Evolutionary conservation across 2,797 vertebrate genomes (phyloP).

Genomic region (Enteromius fasciolatus): DNA sequence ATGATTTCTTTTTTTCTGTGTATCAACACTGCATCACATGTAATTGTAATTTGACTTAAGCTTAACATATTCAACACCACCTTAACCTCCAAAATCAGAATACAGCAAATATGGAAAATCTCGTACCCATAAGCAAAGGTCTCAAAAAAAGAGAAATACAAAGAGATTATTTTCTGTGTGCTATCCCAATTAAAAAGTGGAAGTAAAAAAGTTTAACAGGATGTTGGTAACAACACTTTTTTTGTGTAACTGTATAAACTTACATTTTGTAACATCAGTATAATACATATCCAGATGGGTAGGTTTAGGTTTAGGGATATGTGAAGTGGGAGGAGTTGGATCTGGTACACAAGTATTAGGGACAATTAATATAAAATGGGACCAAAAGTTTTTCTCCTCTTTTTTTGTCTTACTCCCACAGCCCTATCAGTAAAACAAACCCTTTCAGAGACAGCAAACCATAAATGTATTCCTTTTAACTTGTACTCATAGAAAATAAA

Average conservation of each 20-base stretch:
- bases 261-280: no score
- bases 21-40: conserved; percentile 12
- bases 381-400: no score
- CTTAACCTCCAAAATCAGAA: background rate
- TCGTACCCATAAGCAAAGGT: background rate
- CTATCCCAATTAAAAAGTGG: background rate
- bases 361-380: no score
- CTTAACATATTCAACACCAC: background rate
- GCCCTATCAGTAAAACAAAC: background rate
- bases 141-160: conserved; percentile 1
- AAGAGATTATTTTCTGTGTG: background rate
- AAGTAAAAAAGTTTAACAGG: no score
- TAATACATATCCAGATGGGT: no score
- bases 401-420: background rate
- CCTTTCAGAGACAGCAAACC: background rate
- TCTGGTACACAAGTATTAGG: no score
- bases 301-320: no score
- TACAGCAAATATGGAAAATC: background rate
- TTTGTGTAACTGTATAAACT: no score
- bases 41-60: conserved; percentile 9
- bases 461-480: background rate
- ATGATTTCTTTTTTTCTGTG: conserved; percentile 52
- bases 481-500: background rate
- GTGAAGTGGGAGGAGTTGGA: no score
- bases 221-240: no score